Evolutionary conservation across 2,113 vertebrate genomes (phyloP), one percentile per base, ranked within the genome.

Genomic region (Aramus guarauna): DNA sequence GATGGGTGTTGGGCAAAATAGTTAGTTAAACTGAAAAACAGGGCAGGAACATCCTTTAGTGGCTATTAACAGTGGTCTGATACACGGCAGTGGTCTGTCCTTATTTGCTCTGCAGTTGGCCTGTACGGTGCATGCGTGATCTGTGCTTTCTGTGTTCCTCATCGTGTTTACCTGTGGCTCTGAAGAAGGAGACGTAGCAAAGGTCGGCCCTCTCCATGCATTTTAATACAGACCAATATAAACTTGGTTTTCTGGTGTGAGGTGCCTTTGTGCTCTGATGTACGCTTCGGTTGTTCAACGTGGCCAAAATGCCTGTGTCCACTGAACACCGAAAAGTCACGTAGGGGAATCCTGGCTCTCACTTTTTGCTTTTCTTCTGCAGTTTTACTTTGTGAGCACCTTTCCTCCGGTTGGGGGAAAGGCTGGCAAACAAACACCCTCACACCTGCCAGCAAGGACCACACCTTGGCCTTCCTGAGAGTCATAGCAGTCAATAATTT

Each of bases 331-430:
- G 15, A 59, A 89, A 81, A 55, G 85, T 73, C 79, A 68, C 3
- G 16, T 34, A 47, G 4, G 1, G 83, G 20, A 79, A 64, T 85
- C n/a, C 55, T 92, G 69, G 12, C 58, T 82, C 84, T 87, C 1
- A 0, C 36, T 83, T 91, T 29, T 76, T 69, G 45, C 78, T 85
- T 93, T 84, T 86, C 79, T 95, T 85, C 27, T 89, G 58, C 43
- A 83, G 72, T 77, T 90, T 87, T 83, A 69, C 36, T 85, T 95
- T 74, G 53, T 71, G 86, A 94, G 48, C 52, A 95, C 78, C 94
- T 98, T 98, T 96, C 72, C 87, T 98, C 95, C 77, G 91, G 58
- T 27, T 96, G 81, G 56, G 89, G 88, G 78, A 81, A 95, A 92
- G 93, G 92, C 96, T 98, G 88, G 94, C 93, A 97, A 95, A 87